Percentiles rank a stretch among this genome's conserved stretches.
phyloP scores from a whole-genome alignment of 2,888 invertebrate species.

The Cheilosia soror region DNA sequence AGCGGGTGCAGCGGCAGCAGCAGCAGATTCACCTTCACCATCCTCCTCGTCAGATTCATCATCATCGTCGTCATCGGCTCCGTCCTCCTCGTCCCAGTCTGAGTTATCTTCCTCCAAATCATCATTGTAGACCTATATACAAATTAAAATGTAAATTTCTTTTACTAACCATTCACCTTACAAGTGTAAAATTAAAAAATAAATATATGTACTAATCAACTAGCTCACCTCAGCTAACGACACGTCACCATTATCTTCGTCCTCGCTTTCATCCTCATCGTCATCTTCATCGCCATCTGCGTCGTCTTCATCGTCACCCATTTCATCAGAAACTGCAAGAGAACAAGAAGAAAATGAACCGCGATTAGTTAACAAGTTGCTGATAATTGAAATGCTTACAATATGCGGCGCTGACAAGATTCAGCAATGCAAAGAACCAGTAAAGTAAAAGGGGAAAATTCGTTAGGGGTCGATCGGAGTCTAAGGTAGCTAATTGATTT shows the following conservation, averaged over 20 bases:
- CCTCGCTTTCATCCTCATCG: constrained; percentile 86
- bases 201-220: constrained; percentile 37
- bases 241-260: constrained; percentile 85
- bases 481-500: constrained; percentile 49
- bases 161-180: constrained; percentile 6
- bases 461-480: constrained; percentile 57
- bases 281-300: constrained; percentile 79
- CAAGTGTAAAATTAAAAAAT: constrained; percentile 11
- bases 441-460: constrained; percentile 82
- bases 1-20: constrained; percentile 76
- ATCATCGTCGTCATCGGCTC: constrained; percentile 85
- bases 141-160: constrained; percentile 6
- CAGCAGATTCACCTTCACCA: constrained; percentile 84
- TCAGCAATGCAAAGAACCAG: constrained; percentile 83
- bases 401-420: constrained; percentile 81
- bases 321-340: constrained; percentile 77
- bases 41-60: constrained; percentile 85
- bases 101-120: constrained; percentile 87
- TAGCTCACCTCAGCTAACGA: constrained; percentile 81
- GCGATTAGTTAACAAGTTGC: constrained; percentile 77
- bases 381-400: constrained; percentile 80
- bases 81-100: constrained; percentile 87
- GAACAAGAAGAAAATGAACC: constrained; percentile 78
- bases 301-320: constrained; percentile 77
- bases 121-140: constrained; percentile 83